Conservation (phyloP, 2,888 invertebrate genomes). For the Ctenicera cuprea region DNA sequence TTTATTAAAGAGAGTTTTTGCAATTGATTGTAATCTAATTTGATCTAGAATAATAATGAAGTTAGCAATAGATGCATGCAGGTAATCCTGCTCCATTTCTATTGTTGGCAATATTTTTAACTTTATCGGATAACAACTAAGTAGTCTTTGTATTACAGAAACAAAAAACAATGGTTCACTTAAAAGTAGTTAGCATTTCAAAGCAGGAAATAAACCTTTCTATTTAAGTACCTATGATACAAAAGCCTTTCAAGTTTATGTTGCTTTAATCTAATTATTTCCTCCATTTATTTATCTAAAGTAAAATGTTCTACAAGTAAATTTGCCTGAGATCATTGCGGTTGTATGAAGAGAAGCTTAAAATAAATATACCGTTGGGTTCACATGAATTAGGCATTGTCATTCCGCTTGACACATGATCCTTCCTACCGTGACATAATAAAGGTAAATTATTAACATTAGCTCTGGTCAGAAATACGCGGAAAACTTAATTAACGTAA, state of each 20-base stretch:
- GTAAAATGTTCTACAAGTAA: slow-evolving; percentile 9
- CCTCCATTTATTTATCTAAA: slow-evolving; percentile 17
- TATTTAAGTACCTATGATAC: slow-evolving; percentile 17
- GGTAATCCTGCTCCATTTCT: not conserved
- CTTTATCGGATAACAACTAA: not conserved
- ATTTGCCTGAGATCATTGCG: slow-evolving; percentile 28
- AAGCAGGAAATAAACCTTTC: slow-evolving; percentile 23
- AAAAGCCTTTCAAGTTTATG: not conserved
- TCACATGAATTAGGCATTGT: slow-evolving; percentile 47
- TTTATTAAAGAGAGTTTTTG: too few species aligned
- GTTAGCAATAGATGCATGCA: not conserved
- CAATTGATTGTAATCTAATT: too few species aligned
- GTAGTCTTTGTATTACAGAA: not conserved
- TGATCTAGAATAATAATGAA: too few species aligned
- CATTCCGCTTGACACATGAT: slow-evolving; percentile 39
- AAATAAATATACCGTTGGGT: slow-evolving; percentile 41
- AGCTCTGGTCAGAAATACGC: slow-evolving; percentile 52
- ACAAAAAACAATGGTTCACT: slow-evolving; percentile 25
- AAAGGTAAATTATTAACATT: slow-evolving; percentile 46
- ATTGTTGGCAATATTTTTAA: slow-evolving; percentile 4
- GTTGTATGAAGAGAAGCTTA: not conserved
- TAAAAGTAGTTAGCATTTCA: slow-evolving; percentile 24
- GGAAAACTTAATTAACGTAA: slow-evolving; percentile 51
- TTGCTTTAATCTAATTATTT: slow-evolving; percentile 27
- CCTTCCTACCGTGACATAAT: slow-evolving; percentile 44